Base-by-base conservation (phyloP, 1,140 invertebrate species). In the Drosophila obscura region DNA sequence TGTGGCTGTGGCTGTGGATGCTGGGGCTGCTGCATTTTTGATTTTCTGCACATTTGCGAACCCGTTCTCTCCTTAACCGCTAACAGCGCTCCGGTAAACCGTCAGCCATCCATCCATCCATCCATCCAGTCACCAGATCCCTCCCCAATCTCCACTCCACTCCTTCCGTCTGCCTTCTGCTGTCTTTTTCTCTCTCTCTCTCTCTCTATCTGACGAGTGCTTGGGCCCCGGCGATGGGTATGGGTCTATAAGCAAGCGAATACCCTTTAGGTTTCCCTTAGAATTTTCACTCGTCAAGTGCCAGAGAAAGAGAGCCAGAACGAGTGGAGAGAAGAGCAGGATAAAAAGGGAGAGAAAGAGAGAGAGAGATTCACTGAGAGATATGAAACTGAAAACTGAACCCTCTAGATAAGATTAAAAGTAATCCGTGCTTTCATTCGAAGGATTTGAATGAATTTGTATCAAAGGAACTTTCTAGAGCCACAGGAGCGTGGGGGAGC, bases 11-110 rank as follows among this genome's bases (percentile, higher is more conserved):
- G 22, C 22, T 22, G n/a, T n/a, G n/a, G 16, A 24, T 45, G 48
- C 9, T 35, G 43, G 6, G 49, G 52, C 15, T 65, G 41, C 50
- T 75, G 62, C 35, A 66, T 58, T 73, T 77, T 45, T 39, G 35
- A 63, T 39, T 68, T 84, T 76, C 76, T 76, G 58, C 65, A 49
- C 71, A 74, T 74, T 80, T 81, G 82, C 69, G 68, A 87, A 82
- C 82, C 57, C 58, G 82, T 85, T 85, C 78, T 74, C 62, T 56
- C 82, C 83, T 80, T 35, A 68, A 72, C 75, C 35, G 11, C 35
- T 5, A 39, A 31, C 31, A 31, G 9, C 44, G 44, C 19, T 45
- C 44, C 22, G 4, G 8, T 49, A 35, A 45, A 31, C n/a, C 43
- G 24, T 28, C 44, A 56, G 35, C 9, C 19, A 43, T 24, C 35